A percentile compares a stretch with the other conserved stretches of the same genome.
Conservation (phyloP, 2,888 invertebrate species). For the Sialis lutaria region DNA sequence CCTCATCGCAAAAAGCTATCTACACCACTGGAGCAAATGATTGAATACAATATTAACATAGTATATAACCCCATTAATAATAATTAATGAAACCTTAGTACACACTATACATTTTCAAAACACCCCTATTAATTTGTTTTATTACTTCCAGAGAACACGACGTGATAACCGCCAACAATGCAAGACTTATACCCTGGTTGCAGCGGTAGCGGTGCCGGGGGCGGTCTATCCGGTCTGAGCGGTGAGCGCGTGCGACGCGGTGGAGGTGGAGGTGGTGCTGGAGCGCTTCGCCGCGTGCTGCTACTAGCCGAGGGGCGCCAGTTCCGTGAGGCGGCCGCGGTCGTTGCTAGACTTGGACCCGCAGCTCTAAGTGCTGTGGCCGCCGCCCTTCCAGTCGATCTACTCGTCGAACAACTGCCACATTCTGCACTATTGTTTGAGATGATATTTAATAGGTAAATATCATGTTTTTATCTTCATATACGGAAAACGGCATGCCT, state of each 20-base stretch:
- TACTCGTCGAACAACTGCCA: conserved; percentile 77
- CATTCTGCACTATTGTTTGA: conserved; percentile 76
- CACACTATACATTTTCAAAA: too few species aligned
- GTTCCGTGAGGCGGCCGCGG: conserved; percentile 78
- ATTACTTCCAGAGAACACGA: too few species aligned
- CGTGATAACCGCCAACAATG: background rate
- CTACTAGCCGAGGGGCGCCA: conserved; percentile 74
- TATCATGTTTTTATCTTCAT: conserved; percentile 17
- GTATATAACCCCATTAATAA: too few species aligned
- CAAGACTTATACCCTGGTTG: background rate
- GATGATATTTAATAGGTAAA: conserved; percentile 56
- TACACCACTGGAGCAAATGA: too few species aligned
- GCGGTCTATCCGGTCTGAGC: conserved; percentile 19
- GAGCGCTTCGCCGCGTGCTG: conserved; percentile 51
- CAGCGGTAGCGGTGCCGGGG: conserved; percentile 23
- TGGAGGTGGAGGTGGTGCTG: conserved; percentile 23
- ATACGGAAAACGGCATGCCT: too few species aligned
- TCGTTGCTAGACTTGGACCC: conserved; percentile 61
- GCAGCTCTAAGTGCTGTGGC: conserved; percentile 62
- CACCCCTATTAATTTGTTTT: too few species aligned
- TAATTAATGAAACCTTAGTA: too few species aligned
- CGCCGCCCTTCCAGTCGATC: conserved; percentile 66
- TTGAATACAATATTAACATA: too few species aligned
- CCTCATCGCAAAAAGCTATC: too few species aligned
- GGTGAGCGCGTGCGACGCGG: conserved; percentile 53